A percentile compares a stretch with the other conserved stretches of the same genome.
Conservation (phyloP, 2,113 vertebrate genomes). For the Pseudonaja textilis region DNA sequence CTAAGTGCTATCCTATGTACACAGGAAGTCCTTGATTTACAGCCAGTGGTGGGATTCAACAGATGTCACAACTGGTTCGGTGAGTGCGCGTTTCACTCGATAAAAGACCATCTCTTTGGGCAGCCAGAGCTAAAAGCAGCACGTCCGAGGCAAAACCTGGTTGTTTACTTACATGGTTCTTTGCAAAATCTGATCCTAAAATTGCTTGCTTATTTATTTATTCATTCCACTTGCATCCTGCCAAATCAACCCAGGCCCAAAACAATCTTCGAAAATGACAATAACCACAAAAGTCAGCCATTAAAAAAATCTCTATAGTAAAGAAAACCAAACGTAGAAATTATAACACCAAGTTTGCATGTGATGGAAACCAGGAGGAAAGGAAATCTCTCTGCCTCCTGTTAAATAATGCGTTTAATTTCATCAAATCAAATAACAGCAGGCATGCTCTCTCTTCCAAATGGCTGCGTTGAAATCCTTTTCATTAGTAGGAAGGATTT, state of each 20-base stretch:
- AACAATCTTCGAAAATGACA: neutral
- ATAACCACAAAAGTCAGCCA: neutral
- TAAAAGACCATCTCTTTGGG: neutral
- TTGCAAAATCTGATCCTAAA: neutral
- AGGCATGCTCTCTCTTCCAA: neutral
- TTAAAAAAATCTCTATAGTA: neutral
- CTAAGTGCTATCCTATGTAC: too few relatives aligned
- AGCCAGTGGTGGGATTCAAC: too few relatives aligned
- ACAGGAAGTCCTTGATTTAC: too few relatives aligned
- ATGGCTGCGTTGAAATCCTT: neutral
- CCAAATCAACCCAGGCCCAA: neutral
- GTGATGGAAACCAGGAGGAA: neutral
- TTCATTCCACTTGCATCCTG: neutral
- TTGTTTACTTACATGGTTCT: neutral
- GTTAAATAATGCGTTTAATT: neutral
- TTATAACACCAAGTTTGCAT: neutral
- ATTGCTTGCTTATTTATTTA: neutral
- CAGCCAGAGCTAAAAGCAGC: neutral
- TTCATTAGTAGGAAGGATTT: neutral
- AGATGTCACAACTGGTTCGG: too few relatives aligned
- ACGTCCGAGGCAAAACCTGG: rapidly evolving
- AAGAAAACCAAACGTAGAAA: neutral
- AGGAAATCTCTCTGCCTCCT: neutral
- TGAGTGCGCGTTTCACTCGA: too few relatives aligned
- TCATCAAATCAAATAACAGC: neutral